These are phyloP conservation scores for Cyaniris semiargus DNA, from an alignment of 2,888 invertebrate genomes.

Conservation along the genomic window DNA sequence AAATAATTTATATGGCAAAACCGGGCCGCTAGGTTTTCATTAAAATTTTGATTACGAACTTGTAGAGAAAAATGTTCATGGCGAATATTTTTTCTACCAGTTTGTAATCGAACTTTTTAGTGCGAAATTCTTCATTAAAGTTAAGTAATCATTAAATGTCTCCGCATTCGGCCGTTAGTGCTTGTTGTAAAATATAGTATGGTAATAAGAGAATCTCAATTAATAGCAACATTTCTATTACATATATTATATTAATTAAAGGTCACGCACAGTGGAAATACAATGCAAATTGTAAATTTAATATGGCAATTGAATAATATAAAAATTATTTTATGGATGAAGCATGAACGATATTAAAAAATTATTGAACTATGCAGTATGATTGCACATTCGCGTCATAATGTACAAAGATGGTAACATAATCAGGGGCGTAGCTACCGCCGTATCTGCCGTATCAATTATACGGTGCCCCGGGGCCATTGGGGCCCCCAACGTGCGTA, in stretches of 20 bases:
- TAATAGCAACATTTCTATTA: background rate
- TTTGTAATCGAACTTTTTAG: background rate
- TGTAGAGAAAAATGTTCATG: background rate
- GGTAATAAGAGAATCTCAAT: background rate
- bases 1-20: too few relatives aligned
- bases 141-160: too few relatives aligned
- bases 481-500: too few relatives aligned
- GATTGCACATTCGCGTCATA: background rate
- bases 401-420: slow-evolving; percentile 21
- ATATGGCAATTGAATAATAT: background rate
- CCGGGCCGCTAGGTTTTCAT: too few relatives aligned
- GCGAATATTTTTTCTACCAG: background rate
- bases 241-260: background rate
- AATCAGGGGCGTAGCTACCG: too few relatives aligned
- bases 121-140: background rate
- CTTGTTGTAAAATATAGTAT: too few relatives aligned
- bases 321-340: slow-evolving; percentile 17
- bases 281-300: background rate
- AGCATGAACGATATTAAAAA: slow-evolving; percentile 4
- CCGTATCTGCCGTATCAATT: too few relatives aligned
- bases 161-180: too few relatives aligned
- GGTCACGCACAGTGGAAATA: background rate
- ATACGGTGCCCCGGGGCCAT: too few relatives aligned
- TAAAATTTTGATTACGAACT: too few relatives aligned
- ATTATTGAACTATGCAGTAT: background rate